A percentile compares a stretch with the other conserved stretches of the same genome.
Evolutionary conservation across 2,797 vertebrate species (phyloP).

Genomic region (Crocodylus rhombifer): DNA sequence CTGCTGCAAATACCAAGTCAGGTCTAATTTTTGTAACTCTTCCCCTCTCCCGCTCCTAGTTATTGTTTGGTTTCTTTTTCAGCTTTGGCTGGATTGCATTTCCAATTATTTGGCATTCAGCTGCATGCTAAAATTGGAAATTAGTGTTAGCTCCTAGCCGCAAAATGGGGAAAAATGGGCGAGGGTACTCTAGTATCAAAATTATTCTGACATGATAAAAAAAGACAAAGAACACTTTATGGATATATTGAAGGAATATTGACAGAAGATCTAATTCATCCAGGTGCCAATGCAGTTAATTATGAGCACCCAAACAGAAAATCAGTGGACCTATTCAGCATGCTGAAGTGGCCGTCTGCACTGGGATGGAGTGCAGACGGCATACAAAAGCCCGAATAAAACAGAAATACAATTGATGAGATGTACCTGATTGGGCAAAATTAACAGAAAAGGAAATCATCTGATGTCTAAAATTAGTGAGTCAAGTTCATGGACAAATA

Average conservation of each 20-base stretch:
- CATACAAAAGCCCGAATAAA: not conserved
- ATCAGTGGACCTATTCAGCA: not conserved
- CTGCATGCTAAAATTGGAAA: constrained; percentile 73
- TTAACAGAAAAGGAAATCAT: not conserved
- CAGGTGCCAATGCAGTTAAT: not conserved
- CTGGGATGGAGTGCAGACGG: not conserved
- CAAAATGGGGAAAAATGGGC: constrained; percentile 11
- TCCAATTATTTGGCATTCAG: constrained; percentile 69
- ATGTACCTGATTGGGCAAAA: not conserved
- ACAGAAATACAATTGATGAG: not conserved
- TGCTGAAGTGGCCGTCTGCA: not conserved
- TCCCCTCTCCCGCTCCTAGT: not conserved
- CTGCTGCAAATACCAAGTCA: constrained; percentile 59
- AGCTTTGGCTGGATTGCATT: constrained; percentile 61
- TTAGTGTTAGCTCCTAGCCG: constrained; percentile 40
- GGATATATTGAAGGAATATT: not conserved
- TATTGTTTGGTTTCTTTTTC: constrained; percentile 72
- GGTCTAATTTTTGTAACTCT: constrained; percentile 38
- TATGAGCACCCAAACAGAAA: not conserved
- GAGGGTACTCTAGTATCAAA: constrained; percentile 3
- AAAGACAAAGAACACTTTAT: not conserved
- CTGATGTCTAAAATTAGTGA: not conserved
- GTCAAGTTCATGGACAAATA: not conserved
- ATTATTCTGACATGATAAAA: not conserved
- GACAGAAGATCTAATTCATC: not conserved